Percentiles rank a stretch among this genome's conserved stretches.
phyloP scores from a whole-genome alignment of 2,888 invertebrate genomes.

The Horisme vitalbata region DNA sequence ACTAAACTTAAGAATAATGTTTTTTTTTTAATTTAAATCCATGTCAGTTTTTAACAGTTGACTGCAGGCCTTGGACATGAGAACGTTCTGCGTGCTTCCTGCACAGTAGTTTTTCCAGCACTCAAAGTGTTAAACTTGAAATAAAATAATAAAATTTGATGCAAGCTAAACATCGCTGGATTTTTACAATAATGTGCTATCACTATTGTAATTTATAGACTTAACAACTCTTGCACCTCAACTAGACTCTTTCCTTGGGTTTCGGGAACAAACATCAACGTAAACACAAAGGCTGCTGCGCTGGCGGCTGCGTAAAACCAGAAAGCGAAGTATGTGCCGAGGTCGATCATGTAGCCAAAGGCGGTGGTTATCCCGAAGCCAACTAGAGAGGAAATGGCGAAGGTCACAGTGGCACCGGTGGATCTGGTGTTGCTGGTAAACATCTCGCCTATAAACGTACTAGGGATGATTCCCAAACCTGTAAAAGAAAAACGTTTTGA shows the following conservation, averaged over 20 bases:
- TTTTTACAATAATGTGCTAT: too few relatives aligned
- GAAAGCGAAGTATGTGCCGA: conserved; percentile 39
- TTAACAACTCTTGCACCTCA: conserved; percentile 45
- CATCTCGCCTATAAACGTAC: conserved; percentile 47
- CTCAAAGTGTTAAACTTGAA: too few relatives aligned
- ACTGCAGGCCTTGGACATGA: too few relatives aligned
- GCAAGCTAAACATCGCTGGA: too few relatives aligned
- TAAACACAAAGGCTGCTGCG: conserved; percentile 36
- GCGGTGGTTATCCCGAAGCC: conserved; percentile 41
- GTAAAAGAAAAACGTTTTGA: conserved; percentile 21
- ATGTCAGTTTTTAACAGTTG: too few relatives aligned
- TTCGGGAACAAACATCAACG: conserved; percentile 44
- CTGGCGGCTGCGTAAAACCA: conserved; percentile 40
- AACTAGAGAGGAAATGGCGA: conserved; percentile 36
- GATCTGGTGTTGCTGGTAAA: conserved; percentile 45
- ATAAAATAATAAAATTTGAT: too few relatives aligned
- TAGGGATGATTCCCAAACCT: conserved; percentile 50
- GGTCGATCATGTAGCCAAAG: conserved; percentile 37
- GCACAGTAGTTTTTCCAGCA: too few relatives aligned
- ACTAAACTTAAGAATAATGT: too few relatives aligned
- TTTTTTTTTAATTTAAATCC: too few relatives aligned
- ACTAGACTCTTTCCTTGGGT: conserved; percentile 45
- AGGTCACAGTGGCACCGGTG: conserved; percentile 38
- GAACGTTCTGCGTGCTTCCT: too few relatives aligned
- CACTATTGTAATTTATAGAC: conserved; percentile 25